These are phyloP conservation scores for Exephanes ischioxanthus DNA, from an alignment of 2,888 invertebrate species.

Conservation along the genomic window DNA sequence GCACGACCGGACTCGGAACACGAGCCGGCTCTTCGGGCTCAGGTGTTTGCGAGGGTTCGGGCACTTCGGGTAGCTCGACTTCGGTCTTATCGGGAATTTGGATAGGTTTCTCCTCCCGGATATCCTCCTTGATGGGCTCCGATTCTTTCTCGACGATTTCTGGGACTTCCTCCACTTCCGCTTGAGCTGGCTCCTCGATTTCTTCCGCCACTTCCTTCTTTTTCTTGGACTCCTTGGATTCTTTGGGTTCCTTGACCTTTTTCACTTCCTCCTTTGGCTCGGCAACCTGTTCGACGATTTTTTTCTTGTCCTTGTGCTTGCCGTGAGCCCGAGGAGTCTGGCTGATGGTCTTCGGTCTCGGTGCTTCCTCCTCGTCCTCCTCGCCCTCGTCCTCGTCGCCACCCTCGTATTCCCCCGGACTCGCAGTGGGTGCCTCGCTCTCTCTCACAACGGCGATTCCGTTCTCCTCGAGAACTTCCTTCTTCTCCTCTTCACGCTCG, in stretches of 20 bases:
- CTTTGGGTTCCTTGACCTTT: conserved; percentile 74
- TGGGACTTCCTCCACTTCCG: conserved; percentile 79
- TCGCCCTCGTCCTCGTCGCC: conserved; percentile 84
- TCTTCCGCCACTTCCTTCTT: conserved; percentile 53
- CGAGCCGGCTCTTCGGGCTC: conserved; percentile 13
- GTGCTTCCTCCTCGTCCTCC: conserved; percentile 79
- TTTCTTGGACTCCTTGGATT: conserved; percentile 61
- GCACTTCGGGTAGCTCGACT: conserved; percentile 34
- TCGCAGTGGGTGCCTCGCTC: conserved; percentile 79
- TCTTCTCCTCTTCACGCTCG: conserved; percentile 65
- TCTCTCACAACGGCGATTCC: conserved; percentile 72
- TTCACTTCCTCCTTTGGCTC: conserved; percentile 74
- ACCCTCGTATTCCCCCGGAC: conserved; percentile 83
- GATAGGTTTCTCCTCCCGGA: conserved; percentile 85
- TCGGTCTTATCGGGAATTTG: conserved; percentile 75
- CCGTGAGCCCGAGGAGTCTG: conserved; percentile 64
- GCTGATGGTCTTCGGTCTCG: conserved; percentile 73
- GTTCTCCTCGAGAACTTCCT: conserved; percentile 72
- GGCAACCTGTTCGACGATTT: conserved; percentile 60
- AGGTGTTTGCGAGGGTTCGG: neutral
- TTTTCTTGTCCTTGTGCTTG: conserved; percentile 69
- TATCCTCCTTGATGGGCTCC: conserved; percentile 77
- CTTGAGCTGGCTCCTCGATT: conserved; percentile 58
- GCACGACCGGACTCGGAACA: conserved; percentile 26
- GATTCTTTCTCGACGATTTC: conserved; percentile 84